phyloP scores from a whole-genome alignment of 2,888 invertebrate genomes.

The Sericinus montela region DNA sequence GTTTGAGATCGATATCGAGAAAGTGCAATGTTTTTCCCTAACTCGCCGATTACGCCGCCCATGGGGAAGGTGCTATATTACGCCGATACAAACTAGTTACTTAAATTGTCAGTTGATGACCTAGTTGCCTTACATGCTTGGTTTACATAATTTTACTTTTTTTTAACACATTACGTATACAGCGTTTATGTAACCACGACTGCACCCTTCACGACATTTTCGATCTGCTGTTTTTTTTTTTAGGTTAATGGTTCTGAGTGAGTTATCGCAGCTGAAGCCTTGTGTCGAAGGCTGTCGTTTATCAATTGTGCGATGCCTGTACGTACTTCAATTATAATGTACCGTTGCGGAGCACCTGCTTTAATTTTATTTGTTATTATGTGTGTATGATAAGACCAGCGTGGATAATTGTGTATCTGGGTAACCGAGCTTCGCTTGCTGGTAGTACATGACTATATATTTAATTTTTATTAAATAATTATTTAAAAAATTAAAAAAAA shows the following conservation, averaged over 20 bases:
- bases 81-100: too few species aligned
- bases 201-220: constrained; percentile 21
- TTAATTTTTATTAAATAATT: too few species aligned
- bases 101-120: too few species aligned
- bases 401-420: too few species aligned
- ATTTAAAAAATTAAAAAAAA: too few species aligned
- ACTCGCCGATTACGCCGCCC: too few species aligned
- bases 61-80: too few species aligned
- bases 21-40: too few species aligned
- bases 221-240: constrained; percentile 37
- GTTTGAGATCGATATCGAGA: too few species aligned
- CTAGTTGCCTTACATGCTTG: neutral
- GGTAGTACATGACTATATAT: too few species aligned
- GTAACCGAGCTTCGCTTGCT: too few species aligned
- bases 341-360: constrained; percentile 12
- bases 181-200: constrained; percentile 5
- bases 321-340: constrained; percentile 21
- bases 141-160: neutral
- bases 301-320: constrained; percentile 32
- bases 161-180: neutral
- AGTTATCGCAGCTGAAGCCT: constrained; percentile 35
- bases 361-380: neutral
- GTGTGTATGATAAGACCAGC: too few species aligned
- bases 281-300: constrained; percentile 37
- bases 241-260: constrained; percentile 41